Base-by-base conservation (phyloP, 2,797 vertebrate genomes). In the Nannoperca obscura region DNA sequence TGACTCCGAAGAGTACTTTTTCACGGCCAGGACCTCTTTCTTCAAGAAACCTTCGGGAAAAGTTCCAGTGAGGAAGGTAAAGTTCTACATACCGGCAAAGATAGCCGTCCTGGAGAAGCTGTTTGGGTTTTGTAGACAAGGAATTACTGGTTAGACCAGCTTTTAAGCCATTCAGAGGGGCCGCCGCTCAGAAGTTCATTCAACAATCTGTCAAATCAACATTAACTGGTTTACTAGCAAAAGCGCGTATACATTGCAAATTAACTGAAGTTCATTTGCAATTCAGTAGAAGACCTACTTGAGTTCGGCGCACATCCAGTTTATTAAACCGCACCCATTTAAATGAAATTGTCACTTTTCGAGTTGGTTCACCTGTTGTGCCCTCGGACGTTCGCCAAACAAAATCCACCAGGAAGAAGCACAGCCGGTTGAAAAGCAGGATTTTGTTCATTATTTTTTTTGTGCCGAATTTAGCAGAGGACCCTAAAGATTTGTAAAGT, bases 11-110 rank as follows among this genome's bases (percentile, higher is more conserved):
- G 98, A 99, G 89, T 98, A 97, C 91, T 99, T 97, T 88, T 99
- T 99, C 95, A 99, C 98, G 32, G 98, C 98, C 81, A 96, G 97
- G 90, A 99, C 98, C 67, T 99, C 98, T 62, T 98, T 99, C 85
- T 97, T 98, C 94, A 96, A 95, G 88, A 97, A 96, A 68, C 96
- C 96, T 15, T 92, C 88, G 27, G 94, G 95, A 27, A 97, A 96
- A 94, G 92, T 92, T 72, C 73, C 90, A 42, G 92, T 90, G 52
- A 83, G 42, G 71, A 95, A 96, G 95, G 95, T 96, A 89, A 85
- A 57, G 13, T 19, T 1, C 0, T 19, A 5, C 3, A n/a, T 6
- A 20, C 14, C 2, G 36, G 6, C 27, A 24, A 5, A 1, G 1
- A 30, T 2, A 20, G 62, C 5, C 38, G 17, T 2, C 5, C 2